Evolutionary conservation across 2,888 invertebrate species (phyloP).

Genomic region (Cantharis flavilabris): DNA sequence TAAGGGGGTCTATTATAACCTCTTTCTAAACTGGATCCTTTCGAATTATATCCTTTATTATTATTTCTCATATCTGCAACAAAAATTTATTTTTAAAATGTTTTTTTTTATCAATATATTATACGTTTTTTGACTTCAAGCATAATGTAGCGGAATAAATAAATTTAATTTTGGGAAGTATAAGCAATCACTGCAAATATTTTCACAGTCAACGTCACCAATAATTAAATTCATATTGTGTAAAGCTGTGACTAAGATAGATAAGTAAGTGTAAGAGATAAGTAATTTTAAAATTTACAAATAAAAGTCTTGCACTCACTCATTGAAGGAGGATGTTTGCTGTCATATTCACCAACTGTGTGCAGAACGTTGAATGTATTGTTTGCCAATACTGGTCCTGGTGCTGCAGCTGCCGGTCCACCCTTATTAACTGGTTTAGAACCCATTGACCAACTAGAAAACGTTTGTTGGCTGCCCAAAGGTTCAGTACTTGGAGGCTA

Average conservation of each 20-base stretch:
- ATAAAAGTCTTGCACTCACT: constrained; percentile 26
- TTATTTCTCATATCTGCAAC: constrained; percentile 32
- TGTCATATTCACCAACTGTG: constrained; percentile 47
- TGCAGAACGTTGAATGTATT: constrained; percentile 47
- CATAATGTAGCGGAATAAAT: too few species aligned
- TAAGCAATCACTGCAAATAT: constrained; percentile 43
- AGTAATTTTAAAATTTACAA: neutral
- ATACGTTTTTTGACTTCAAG: too few species aligned
- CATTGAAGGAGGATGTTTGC: neutral
- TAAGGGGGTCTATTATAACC: constrained; percentile 6
- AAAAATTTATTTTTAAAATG: neutral
- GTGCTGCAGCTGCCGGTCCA: neutral
- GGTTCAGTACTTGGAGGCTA: constrained; percentile 56
- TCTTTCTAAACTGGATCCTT: constrained; percentile 52
- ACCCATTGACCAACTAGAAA: constrained; percentile 52
- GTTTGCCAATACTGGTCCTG: neutral
- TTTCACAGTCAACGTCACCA: constrained; percentile 50
- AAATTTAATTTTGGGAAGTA: too few species aligned
- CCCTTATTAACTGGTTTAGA: neutral
- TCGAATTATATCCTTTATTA: constrained; percentile 52
- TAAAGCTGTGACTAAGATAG: constrained; percentile 6
- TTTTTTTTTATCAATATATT: too few species aligned
- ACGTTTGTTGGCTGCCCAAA: constrained; percentile 55
- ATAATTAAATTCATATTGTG: neutral
- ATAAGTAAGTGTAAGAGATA: neutral